Conservation (phyloP, 2,113 vertebrate genomes). For the Bettongia penicillata region DNA sequence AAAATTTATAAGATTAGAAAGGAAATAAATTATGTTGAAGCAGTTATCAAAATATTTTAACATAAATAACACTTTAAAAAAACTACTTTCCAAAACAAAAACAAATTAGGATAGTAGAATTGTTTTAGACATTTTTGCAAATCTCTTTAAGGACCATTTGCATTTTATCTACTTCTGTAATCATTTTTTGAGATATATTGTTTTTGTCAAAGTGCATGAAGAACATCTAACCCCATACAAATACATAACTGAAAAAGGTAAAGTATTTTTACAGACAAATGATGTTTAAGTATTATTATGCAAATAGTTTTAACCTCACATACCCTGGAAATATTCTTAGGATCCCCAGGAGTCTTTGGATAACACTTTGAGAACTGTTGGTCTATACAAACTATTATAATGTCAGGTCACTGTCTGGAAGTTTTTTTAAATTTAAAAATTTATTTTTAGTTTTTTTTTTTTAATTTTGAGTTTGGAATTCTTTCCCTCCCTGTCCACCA, state of each 20-base stretch:
- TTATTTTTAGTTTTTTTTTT: neutral
- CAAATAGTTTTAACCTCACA: neutral
- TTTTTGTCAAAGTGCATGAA: too few species aligned
- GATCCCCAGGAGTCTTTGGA: too few species aligned
- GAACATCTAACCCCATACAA: neutral
- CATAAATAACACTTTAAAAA: neutral
- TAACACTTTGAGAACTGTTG: neutral
- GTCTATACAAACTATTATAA: neutral
- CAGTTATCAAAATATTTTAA: neutral
- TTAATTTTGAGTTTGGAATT: neutral
- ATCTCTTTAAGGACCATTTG: neutral
- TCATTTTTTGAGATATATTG: neutral
- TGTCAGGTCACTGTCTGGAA: too few species aligned
- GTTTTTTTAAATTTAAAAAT: neutral
- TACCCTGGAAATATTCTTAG: neutral
- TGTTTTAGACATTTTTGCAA: neutral
- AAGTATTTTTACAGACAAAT: neutral
- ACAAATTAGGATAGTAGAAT: neutral
- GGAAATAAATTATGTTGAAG: neutral
- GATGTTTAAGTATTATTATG: neutral
- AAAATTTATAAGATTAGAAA: neutral
- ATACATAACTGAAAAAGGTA: neutral
- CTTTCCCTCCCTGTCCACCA: too few species aligned
- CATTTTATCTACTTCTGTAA: neutral
- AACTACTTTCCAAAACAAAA: neutral